These are phyloP conservation scores for Dipodomys stephensi DNA, from an alignment of 2,113 vertebrate species.

Conservation along the genomic window DNA sequence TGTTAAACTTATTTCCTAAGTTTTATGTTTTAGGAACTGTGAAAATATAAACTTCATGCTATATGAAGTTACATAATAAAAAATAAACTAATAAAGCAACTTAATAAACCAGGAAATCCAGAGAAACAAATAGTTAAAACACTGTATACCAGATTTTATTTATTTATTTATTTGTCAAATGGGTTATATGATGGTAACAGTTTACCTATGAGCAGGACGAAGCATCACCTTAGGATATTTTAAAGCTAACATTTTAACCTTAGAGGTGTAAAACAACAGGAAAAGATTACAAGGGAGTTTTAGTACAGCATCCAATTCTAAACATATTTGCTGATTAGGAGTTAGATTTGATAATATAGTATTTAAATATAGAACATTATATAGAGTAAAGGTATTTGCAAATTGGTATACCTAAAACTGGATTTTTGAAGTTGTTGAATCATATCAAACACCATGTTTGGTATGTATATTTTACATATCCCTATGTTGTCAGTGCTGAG, in stretches of 20 bases:
- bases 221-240: slow-evolving; percentile 28
- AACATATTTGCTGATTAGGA: slow-evolving; percentile 28
- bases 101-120: slow-evolving; percentile 23
- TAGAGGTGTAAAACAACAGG: not conserved
- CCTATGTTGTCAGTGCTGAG: not conserved
- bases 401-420: not conserved
- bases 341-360: not conserved
- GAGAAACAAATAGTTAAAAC: slow-evolving; percentile 37
- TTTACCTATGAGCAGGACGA: slow-evolving; percentile 37
- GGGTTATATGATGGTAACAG: slow-evolving; percentile 24
- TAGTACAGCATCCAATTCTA: not conserved
- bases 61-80: slow-evolving; percentile 33
- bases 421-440: slow-evolving; percentile 4
- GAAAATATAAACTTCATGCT: slow-evolving; percentile 35
- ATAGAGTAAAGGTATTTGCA: slow-evolving; percentile 14
- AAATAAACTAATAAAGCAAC: too few relatives aligned
- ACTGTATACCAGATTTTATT: slow-evolving; percentile 21
- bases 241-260: slow-evolving; percentile 35
- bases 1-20: slow-evolving; percentile 58
- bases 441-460: not conserved
- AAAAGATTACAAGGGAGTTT: not conserved
- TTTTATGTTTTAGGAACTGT: slow-evolving; percentile 61
- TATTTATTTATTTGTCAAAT: slow-evolving; percentile 8
- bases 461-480: not conserved
- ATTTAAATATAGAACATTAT: slow-evolving; percentile 33